Base-by-base conservation (phyloP, 2,113 vertebrate species). In the Microcebus tavaratra region DNA sequence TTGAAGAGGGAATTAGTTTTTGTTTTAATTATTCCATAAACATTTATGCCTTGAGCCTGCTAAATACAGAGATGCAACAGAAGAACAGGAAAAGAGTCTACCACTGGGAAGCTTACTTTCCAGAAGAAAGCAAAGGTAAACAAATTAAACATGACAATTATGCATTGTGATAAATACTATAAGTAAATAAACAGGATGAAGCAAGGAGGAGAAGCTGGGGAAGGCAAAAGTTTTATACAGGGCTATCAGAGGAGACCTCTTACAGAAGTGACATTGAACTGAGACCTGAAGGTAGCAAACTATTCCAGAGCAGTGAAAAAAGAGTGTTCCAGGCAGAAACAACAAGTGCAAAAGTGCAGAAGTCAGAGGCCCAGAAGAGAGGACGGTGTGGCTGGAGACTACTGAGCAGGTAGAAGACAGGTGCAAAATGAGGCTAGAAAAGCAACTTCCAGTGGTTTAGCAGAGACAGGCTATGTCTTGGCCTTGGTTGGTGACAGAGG, bases 81-180 rank as follows among this genome's bases (percentile, higher is more conserved):
- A 75, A 63, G 27, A 87, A 2, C 59, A 88, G 61, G 81, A 79
- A 63, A 59, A 73, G 13, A 68, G 25, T 72, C 55, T 18, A 23
- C 21, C 1, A 15, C 65, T 45, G 31, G 36, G 50, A 7, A 81
- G 13, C 34, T 76, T 63, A 57, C 29, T 53, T 96, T 88, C 59
- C 59, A 97, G 36, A 50, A 84, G n/a, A 39, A 65, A 79, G 50
- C n/a, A 31, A 97, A 90, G 36, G 55, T 45, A 63, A 95, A 61
- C 29, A 59, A 39, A 21, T n/a, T 36, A 45, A 90, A 65, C 34
- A 88, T 57, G 39, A 53, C n/a, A 85, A 45, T 42, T 36, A 72
- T 20, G 20, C 12, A 25, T 50, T 67, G 72, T 78, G 53, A 34
- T 36, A 70, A 80, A 12, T 29, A 59, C 10, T 67, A 42, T 20